These are phyloP conservation scores for Ephestia elutella DNA, from an alignment of 1,140 invertebrate species.

Conservation along the genomic window DNA sequence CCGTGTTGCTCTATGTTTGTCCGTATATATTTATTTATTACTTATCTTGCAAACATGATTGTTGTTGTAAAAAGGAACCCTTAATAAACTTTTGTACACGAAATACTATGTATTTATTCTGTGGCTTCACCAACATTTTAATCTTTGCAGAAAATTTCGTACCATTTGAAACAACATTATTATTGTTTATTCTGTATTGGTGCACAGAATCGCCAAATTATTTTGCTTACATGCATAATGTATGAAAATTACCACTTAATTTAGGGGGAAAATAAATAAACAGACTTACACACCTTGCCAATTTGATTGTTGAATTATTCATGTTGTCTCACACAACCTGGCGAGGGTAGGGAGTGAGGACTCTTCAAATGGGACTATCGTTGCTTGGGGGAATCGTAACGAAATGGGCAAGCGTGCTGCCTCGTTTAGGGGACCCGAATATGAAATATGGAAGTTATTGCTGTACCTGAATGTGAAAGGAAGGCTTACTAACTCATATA, in stretches of 20 bases:
- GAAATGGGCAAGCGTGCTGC: slow-evolving; percentile 48
- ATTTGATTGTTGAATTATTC: slow-evolving; percentile 72
- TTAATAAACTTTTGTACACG: no score
- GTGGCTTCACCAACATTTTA: no score
- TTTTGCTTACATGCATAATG: slow-evolving; percentile 32
- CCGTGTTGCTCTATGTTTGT: no score
- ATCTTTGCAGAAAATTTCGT: slow-evolving; percentile 18
- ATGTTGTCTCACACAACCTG: slow-evolving; percentile 58
- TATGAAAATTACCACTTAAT: slow-evolving; percentile 59
- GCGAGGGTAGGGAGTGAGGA: slow-evolving; percentile 34
- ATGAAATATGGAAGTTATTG: slow-evolving; percentile 35
- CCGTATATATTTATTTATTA: no score
- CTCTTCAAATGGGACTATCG: slow-evolving; percentile 52
- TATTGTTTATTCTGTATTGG: slow-evolving; percentile 7
- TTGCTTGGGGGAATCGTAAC: slow-evolving; percentile 44
- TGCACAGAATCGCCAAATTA: slow-evolving; percentile 25
- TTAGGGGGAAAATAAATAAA: slow-evolving; percentile 66
- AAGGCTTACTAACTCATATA: no score
- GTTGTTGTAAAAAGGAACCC: no score
- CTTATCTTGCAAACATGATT: no score
- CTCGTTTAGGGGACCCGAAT: slow-evolving; percentile 43
- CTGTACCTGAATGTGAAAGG: neutral
- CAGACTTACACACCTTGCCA: slow-evolving; percentile 62
- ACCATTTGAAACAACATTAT: slow-evolving; percentile 4
- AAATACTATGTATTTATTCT: no score